phyloP scores from a whole-genome alignment of 2,113 vertebrate genomes.

The Menidia beryllina region DNA sequence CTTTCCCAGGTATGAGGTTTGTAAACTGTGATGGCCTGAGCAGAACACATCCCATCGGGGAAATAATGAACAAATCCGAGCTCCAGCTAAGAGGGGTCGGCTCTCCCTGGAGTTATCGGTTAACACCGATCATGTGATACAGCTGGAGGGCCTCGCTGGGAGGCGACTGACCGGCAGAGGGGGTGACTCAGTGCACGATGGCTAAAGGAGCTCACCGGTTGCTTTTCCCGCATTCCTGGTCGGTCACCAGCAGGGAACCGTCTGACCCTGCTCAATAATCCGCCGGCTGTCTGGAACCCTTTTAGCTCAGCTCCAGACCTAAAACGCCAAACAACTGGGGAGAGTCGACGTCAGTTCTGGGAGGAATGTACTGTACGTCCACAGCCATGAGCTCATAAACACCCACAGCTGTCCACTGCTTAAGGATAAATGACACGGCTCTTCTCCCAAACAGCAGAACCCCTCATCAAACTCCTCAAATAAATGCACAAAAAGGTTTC shows the following conservation, averaged over 20 bases:
- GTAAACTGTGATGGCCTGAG: slow-evolving; percentile 49
- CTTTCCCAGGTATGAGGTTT: slow-evolving; percentile 41
- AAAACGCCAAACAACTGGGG: slow-evolving; percentile 18
- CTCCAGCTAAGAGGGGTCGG: slow-evolving; percentile 7
- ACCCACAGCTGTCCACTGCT: slow-evolving; percentile 1
- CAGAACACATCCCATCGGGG: slow-evolving; percentile 46
- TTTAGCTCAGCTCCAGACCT: slow-evolving; percentile 59
- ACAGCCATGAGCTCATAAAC: slow-evolving; percentile 7
- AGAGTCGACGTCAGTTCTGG: slow-evolving; percentile 10
- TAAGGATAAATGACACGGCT: too few species aligned
- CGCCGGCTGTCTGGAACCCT: slow-evolving; percentile 57
- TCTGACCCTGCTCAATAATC: slow-evolving; percentile 68
- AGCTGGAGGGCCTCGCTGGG: slow-evolving; percentile 28
- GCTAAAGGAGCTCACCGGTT: slow-evolving; percentile 18
- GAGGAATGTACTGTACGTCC: slow-evolving; percentile 45
- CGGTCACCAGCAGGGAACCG: slow-evolving; percentile 58
- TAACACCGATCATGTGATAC: too few species aligned
- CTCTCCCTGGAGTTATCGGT: too few species aligned
- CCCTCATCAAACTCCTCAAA: too few species aligned
- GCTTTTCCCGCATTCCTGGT: slow-evolving; percentile 64
- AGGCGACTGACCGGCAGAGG: slow-evolving; percentile 51
- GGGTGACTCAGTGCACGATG: slow-evolving; percentile 48
- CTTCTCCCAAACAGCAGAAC: too few species aligned
- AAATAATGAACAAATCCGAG: slow-evolving; percentile 13
- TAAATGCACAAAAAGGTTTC: background rate